Evolutionary conservation across 2,888 invertebrate species (phyloP).

Genomic region (Congeria kusceri): DNA sequence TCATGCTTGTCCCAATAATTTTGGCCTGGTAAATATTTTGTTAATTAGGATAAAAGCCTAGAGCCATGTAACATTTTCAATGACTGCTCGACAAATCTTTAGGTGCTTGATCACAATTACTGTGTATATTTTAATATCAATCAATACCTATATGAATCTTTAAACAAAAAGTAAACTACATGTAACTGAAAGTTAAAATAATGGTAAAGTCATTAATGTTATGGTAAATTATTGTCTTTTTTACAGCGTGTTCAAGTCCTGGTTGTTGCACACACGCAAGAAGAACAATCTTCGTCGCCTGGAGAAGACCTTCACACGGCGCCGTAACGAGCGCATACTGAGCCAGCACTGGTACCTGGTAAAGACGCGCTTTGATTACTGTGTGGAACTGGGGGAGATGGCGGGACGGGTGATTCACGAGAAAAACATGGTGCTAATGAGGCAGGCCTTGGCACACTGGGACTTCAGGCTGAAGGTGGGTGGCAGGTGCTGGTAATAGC

Average conservation of each 20-base stretch:
- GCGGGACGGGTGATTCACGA: conserved; percentile 65
- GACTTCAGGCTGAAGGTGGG: conserved; percentile 61
- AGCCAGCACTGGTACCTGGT: conserved; percentile 65
- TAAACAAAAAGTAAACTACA: too few species aligned
- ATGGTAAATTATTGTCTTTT: not conserved
- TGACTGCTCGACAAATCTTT: too few species aligned
- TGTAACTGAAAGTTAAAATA: too few species aligned
- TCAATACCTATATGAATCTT: too few species aligned
- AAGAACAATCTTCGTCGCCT: conserved; percentile 65
- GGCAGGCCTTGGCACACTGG: conserved; percentile 68
- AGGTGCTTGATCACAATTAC: too few species aligned
- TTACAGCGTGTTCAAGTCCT: conserved; percentile 73
- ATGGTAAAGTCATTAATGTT: too few species aligned
- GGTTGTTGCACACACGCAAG: conserved; percentile 69
- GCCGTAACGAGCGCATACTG: conserved; percentile 56
- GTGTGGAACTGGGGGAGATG: conserved; percentile 68
- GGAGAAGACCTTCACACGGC: conserved; percentile 60
- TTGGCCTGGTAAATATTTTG: too few species aligned
- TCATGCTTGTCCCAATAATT: too few species aligned
- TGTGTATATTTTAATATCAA: too few species aligned
- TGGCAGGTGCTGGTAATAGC: too few species aligned
- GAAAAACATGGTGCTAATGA: conserved; percentile 60
- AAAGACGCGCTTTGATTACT: conserved; percentile 73
- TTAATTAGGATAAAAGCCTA: too few species aligned
- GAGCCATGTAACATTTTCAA: too few species aligned